Evolutionary conservation across 2,888 invertebrate genomes (phyloP).

Genomic region (Rhopalosiphum nymphaeae): DNA sequence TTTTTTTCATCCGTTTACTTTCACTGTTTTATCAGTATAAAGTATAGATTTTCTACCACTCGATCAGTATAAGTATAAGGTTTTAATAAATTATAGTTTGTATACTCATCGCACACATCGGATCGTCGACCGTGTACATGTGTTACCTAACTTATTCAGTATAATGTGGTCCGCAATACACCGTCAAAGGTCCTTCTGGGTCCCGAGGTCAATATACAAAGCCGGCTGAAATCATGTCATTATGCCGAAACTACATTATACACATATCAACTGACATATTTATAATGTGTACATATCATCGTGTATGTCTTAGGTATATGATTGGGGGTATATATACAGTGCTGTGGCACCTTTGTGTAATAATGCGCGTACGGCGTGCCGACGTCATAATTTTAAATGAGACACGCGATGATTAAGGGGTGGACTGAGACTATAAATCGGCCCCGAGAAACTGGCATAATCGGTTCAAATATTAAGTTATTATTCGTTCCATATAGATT

Average conservation of each 20-base stretch:
- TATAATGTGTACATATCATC: background rate
- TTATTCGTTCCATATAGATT: no score
- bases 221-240: background rate
- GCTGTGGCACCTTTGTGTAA: background rate
- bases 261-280: background rate
- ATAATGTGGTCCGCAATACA: background rate
- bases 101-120: background rate
- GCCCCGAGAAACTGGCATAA: background rate
- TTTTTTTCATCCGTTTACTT: background rate
- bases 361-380: background rate
- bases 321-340: background rate
- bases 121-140: background rate
- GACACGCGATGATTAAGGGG: background rate
- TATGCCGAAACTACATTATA: background rate
- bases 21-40: background rate
- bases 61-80: no score
- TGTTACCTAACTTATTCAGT: background rate
- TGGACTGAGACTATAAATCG: background rate
- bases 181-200: background rate
- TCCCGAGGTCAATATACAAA: background rate
- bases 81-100: slow-evolving; percentile 6
- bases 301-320: background rate
- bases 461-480: background rate
- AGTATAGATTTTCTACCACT: no score
- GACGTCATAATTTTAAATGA: background rate